These are phyloP conservation scores for Eublepharis macularius DNA, from an alignment of 2,113 vertebrate genomes.

Conservation along the genomic window DNA sequence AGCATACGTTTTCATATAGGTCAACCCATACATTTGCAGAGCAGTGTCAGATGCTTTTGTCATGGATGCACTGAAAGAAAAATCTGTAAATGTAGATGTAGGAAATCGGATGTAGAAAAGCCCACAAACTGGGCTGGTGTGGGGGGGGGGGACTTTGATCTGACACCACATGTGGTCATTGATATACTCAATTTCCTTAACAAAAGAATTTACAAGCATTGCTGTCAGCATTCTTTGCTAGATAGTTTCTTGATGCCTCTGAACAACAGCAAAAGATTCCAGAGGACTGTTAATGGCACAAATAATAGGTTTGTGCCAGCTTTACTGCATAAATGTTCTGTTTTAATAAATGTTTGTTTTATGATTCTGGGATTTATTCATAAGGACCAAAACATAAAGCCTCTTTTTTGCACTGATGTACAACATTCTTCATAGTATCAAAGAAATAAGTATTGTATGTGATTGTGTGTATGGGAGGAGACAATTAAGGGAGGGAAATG, in stretches of 20 bases:
- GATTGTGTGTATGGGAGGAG: fast-evolving
- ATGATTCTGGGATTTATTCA: fast-evolving
- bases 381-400: fast-evolving
- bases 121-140: background rate
- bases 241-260: background rate
- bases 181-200: background rate
- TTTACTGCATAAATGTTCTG: fast-evolving
- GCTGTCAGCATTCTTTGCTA: background rate
- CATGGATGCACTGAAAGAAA: background rate
- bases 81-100: background rate
- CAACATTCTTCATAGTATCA: background rate
- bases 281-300: background rate
- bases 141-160: background rate
- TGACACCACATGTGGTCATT: background rate
- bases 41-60: background rate
- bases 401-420: background rate
- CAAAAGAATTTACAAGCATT: background rate
- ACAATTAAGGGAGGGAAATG: background rate
- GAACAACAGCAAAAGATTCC: background rate
- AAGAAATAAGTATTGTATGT: background rate
- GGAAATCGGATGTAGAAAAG: background rate
- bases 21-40: background rate
- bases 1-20: background rate
- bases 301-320: background rate
- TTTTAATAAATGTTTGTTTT: fast-evolving